Percentiles rank a stretch among this genome's conserved stretches.
These are phyloP conservation scores for Sebastes taczanowskii DNA, from an alignment of 2,797 vertebrate species.

Conservation along the genomic window DNA sequence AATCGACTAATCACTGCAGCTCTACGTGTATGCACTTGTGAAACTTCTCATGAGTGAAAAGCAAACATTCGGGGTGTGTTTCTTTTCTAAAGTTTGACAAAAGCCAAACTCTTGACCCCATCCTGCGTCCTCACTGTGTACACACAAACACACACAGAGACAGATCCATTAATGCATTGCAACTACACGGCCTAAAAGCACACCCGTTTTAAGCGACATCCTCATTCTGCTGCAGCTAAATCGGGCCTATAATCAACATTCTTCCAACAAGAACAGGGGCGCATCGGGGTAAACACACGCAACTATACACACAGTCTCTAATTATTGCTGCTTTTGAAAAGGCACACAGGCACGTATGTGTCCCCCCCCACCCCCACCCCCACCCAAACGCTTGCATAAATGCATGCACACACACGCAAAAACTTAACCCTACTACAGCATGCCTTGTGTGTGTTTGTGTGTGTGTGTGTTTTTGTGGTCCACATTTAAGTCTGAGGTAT, in stretches of 20 bases:
- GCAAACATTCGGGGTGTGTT: conserved; percentile 10
- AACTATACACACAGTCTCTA: conserved; percentile 52
- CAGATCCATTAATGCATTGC: neutral
- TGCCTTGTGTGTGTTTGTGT: neutral
- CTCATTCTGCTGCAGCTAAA: conserved; percentile 45
- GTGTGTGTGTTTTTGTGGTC: conserved; percentile 7
- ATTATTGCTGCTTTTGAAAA: conserved; percentile 61
- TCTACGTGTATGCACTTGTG: neutral
- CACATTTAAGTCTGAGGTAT: conserved; percentile 22
- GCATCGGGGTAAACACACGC: conserved; percentile 42
- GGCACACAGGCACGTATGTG: conserved; percentile 1
- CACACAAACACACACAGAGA: conserved; percentile 8
- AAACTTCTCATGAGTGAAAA: neutral
- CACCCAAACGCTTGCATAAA: conserved; percentile 18
- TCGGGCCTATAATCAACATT: conserved; percentile 71
- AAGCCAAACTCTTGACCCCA: neutral
- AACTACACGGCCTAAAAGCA: neutral
- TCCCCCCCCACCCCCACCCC: neutral
- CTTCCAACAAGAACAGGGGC: conserved; percentile 44
- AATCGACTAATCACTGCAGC: neutral
- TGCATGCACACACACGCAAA: conserved; percentile 4
- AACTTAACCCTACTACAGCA: neutral
- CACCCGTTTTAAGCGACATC: conserved; percentile 27
- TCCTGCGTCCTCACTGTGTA: neutral
- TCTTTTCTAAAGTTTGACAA: conserved; percentile 4